Evolutionary conservation across 2,888 invertebrate genomes (phyloP).

Genomic region (Auanema freiburgensis): DNA sequence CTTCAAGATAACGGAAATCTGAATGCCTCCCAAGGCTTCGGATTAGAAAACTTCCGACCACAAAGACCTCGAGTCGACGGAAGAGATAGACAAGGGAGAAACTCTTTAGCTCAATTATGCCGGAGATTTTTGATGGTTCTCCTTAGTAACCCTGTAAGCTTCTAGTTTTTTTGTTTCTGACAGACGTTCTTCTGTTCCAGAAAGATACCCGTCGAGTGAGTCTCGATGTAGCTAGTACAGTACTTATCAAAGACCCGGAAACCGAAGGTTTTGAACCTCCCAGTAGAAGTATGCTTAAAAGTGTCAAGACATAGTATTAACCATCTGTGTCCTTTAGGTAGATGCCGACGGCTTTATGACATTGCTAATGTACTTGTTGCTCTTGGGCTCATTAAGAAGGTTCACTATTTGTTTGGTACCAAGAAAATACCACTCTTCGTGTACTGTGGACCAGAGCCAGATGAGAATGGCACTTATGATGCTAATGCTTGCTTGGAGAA

Average conservation of each 20-base stretch:
- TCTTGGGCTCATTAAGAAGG: slow-evolving; percentile 76
- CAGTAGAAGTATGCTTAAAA: slow-evolving; percentile 41
- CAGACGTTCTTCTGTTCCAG: slow-evolving; percentile 33
- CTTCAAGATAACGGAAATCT: not conserved
- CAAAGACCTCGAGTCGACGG: slow-evolving; percentile 30
- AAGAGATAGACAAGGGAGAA: slow-evolving; percentile 40
- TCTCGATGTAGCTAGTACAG: slow-evolving; percentile 62
- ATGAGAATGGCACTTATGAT: slow-evolving; percentile 34
- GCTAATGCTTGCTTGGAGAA: slow-evolving; percentile 32
- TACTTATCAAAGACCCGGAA: slow-evolving; percentile 62
- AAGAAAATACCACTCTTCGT: slow-evolving; percentile 64
- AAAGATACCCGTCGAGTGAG: slow-evolving; percentile 54
- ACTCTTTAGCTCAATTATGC: slow-evolving; percentile 61
- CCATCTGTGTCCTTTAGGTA: slow-evolving; percentile 30
- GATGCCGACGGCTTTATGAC: slow-evolving; percentile 75
- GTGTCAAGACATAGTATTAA: slow-evolving; percentile 1
- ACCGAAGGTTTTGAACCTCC: slow-evolving; percentile 63
- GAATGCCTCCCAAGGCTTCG: not conserved
- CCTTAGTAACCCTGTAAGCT: slow-evolving; percentile 55
- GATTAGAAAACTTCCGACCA: slow-evolving; percentile 15
- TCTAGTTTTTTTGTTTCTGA: slow-evolving; percentile 1
- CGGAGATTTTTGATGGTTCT: slow-evolving; percentile 63
- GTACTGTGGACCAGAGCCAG: slow-evolving; percentile 63
- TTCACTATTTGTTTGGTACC: slow-evolving; percentile 66
- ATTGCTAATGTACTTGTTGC: slow-evolving; percentile 79